phyloP scores from a whole-genome alignment of 2,797 vertebrate genomes.

The Knipowitschia caucasica region DNA sequence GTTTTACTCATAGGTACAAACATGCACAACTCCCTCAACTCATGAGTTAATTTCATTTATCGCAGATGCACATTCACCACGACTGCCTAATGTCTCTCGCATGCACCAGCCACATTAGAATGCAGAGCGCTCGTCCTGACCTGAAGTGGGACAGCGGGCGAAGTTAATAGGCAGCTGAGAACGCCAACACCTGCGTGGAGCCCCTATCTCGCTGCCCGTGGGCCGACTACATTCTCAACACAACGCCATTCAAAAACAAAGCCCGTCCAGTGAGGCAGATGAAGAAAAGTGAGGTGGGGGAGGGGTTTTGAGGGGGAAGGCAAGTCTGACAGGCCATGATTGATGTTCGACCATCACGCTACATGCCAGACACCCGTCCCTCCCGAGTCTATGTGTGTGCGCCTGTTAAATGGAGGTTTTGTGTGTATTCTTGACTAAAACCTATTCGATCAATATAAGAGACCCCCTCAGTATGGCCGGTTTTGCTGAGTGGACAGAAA shows the following conservation, averaged over 20 bases:
- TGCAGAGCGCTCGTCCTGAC: conserved; percentile 41
- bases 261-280: conserved; percentile 68
- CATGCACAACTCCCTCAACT: no score
- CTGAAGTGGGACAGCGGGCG: conserved; percentile 29
- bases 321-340: conserved; percentile 71
- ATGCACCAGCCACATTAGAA: conserved; percentile 37
- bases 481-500: conserved; percentile 76
- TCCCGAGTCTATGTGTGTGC: conserved; percentile 48
- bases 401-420: conserved; percentile 31
- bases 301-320: conserved; percentile 24
- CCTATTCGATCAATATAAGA: conserved; percentile 77
- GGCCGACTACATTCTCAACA: conserved; percentile 37
- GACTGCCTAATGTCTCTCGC: conserved; percentile 35
- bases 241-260: conserved; percentile 58
- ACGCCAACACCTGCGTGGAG: conserved; percentile 55
- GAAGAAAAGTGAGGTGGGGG: conserved; percentile 38
- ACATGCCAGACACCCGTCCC: conserved; percentile 63
- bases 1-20: no score
- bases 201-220: conserved; percentile 43
- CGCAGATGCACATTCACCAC: conserved; percentile 13
- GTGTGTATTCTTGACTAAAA: conserved; percentile 57
- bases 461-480: conserved; percentile 61
- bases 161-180: conserved; percentile 58
- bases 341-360: conserved; percentile 72
- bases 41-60: conserved; percentile 1